Evolutionary conservation across 2,113 vertebrate species (phyloP).

Genomic region (Numida meleagris): DNA sequence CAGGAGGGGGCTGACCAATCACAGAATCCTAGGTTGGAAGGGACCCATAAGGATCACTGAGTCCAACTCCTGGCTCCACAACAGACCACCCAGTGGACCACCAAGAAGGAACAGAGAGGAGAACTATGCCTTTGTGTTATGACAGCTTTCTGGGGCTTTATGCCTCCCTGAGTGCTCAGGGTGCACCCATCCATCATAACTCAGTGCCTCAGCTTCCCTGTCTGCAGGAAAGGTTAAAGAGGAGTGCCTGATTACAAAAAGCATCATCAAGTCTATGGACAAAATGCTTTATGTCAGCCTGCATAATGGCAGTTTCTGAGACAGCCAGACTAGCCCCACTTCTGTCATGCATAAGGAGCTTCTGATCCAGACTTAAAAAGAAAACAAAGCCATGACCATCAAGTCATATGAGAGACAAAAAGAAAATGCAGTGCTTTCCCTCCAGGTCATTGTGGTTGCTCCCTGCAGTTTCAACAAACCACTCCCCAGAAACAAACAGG

Average conservation of each 20-base stretch:
- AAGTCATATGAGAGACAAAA: neutral
- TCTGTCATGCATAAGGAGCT: neutral
- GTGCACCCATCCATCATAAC: neutral
- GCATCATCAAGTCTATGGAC: neutral
- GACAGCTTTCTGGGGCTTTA: neutral
- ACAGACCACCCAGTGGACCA: neutral
- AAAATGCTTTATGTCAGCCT: neutral
- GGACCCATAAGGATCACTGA: too few species aligned
- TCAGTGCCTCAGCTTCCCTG: neutral
- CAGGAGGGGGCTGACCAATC: neutral
- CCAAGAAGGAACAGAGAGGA: neutral
- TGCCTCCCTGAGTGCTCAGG: neutral
- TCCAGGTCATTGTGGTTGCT: neutral
- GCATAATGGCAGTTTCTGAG: neutral
- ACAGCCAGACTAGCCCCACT: neutral
- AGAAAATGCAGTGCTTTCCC: neutral
- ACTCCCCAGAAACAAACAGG: conserved; percentile 16
- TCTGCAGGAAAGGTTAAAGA: neutral
- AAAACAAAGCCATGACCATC: neutral
- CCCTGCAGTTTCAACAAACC: neutral
- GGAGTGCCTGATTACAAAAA: neutral
- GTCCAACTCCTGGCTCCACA: too few species aligned
- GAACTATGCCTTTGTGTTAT: neutral
- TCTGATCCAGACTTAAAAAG: neutral
- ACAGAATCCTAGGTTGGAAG: too few species aligned